phyloP scores from a whole-genome alignment of 2,113 vertebrate species.

The Sciurus niger region DNA sequence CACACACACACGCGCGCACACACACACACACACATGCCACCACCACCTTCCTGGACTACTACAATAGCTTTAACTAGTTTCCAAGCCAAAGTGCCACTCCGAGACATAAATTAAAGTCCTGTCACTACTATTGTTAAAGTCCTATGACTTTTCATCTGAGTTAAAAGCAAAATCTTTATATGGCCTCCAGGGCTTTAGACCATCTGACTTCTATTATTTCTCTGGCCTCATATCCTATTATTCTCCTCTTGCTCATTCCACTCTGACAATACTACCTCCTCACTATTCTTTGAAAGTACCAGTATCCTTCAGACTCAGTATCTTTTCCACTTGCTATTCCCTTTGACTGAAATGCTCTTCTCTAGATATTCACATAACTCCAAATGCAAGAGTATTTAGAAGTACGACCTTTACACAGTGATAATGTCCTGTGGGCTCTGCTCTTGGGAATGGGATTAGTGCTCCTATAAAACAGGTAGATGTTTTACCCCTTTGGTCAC shows the following conservation, averaged over 20 bases:
- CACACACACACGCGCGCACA: not conserved
- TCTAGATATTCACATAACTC: not conserved
- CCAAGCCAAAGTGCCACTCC: not conserved
- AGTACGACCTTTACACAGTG: not conserved
- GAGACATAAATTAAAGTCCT: not conserved
- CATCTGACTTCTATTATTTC: not conserved
- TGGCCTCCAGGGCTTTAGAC: accelerated
- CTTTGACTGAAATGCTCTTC: not conserved
- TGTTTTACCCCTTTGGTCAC: not conserved
- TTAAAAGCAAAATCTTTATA: not conserved
- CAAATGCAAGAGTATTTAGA: not conserved
- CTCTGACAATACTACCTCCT: not conserved
- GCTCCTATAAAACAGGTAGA: not conserved
- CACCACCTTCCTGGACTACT: not conserved
- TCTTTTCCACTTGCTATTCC: not conserved
- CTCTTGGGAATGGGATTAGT: not conserved
- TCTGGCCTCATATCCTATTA: not conserved
- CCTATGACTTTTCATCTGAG: not conserved
- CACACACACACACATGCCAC: not conserved
- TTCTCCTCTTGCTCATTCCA: not conserved
- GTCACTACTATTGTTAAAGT: not conserved
- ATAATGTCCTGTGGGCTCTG: not conserved
- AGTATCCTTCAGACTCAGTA: not conserved
- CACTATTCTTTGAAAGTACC: not conserved
- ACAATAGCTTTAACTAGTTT: not conserved